A percentile compares a stretch with the other conserved stretches of the same genome.
Conservation (phyloP, 2,888 invertebrate species). For the Spilosoma lubricipeda region DNA sequence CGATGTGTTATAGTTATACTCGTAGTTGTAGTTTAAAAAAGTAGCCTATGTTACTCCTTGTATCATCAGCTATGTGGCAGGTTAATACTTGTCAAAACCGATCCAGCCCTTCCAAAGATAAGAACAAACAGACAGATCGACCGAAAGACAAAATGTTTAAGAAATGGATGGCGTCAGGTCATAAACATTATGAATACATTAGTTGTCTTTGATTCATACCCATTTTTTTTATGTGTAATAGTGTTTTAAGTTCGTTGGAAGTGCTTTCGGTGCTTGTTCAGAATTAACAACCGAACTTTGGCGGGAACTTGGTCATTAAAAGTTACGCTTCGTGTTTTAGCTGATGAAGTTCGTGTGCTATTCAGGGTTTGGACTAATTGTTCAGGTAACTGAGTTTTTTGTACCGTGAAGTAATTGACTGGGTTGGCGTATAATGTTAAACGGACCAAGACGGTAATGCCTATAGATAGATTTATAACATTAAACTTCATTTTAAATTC, state of each 20-base stretch:
- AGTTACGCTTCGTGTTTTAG: constrained; percentile 47
- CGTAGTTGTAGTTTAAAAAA: too few species aligned
- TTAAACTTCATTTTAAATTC: too few species aligned
- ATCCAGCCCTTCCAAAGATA: too few species aligned
- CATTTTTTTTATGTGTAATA: constrained; percentile 27
- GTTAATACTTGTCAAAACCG: too few species aligned
- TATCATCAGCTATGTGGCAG: too few species aligned
- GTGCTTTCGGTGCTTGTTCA: constrained; percentile 52
- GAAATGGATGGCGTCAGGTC: too few species aligned
- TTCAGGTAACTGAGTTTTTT: constrained; percentile 28
- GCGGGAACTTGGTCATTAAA: constrained; percentile 58
- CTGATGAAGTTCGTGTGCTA: constrained; percentile 45
- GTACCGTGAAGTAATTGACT: neutral
- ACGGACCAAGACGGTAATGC: neutral
- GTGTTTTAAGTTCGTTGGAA: constrained; percentile 35
- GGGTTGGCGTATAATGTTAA: neutral
- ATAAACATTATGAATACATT: constrained; percentile 18
- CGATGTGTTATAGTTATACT: too few species aligned
- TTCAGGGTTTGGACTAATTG: constrained; percentile 45
- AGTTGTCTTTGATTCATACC: constrained; percentile 13
- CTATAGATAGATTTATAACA: neutral
- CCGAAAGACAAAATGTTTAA: neutral
- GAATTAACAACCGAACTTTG: constrained; percentile 52
- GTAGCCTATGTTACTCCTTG: too few species aligned
- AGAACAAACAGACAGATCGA: too few species aligned